Conservation (phyloP, 2,888 invertebrate genomes). For the Hirtodrosophila trivittata region DNA sequence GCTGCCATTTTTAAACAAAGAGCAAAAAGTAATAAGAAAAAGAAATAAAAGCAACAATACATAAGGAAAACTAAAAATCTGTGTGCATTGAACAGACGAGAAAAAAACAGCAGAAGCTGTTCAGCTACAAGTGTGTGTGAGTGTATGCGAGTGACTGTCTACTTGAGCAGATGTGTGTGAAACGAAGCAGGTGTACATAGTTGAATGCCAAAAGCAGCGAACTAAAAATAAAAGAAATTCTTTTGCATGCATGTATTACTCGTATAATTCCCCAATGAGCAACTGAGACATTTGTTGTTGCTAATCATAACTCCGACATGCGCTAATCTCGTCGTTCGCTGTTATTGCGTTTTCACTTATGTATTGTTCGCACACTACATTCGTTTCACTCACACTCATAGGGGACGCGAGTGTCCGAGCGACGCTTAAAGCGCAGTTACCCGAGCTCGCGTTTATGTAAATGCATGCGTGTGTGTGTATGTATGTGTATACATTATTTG, state of each 20-base stretch:
- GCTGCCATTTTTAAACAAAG: conserved; percentile 52
- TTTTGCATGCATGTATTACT: conserved; percentile 14
- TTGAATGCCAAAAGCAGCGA: conserved; percentile 40
- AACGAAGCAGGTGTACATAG: conserved; percentile 49
- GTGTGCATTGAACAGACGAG: conserved; percentile 39
- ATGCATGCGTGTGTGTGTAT: conserved; percentile 32
- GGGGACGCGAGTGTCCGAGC: conserved; percentile 25
- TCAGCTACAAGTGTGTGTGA: conserved; percentile 19
- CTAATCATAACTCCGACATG: conserved; percentile 50
- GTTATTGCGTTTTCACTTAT: conserved; percentile 72
- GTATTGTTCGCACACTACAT: conserved; percentile 31
- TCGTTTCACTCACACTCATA: conserved; percentile 62
- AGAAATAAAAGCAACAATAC: conserved; percentile 19
- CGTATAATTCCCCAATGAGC: conserved; percentile 25
- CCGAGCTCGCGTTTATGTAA: conserved; percentile 42
- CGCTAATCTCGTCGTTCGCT: conserved; percentile 52
- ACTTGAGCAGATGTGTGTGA: conserved; percentile 41
- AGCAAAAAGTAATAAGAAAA: conserved; percentile 14
- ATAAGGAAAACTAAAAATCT: conserved; percentile 26
- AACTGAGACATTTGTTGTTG: conserved; percentile 36
- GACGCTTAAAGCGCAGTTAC: conserved; percentile 68
- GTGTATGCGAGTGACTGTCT: conserved; percentile 8
- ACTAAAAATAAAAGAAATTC: conserved; percentile 17
- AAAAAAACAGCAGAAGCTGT: conserved; percentile 28
- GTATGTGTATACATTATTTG: conserved; percentile 11